Evolutionary conservation across 2,113 vertebrate genomes (phyloP).

Genomic region (Channa argus): DNA sequence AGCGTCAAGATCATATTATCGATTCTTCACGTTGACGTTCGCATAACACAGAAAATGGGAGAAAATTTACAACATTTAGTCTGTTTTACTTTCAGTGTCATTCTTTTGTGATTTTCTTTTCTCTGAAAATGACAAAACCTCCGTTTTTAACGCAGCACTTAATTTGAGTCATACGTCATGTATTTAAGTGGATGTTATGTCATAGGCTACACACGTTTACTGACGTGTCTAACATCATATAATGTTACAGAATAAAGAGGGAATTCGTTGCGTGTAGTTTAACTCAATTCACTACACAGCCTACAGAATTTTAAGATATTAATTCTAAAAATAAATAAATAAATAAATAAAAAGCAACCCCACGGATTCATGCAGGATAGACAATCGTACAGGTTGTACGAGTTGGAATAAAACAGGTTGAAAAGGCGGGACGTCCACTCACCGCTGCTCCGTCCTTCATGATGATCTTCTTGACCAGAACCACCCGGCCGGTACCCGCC

Average conservation of each 20-base stretch:
- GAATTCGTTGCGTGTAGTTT: no score
- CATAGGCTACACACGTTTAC: not conserved
- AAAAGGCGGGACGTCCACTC: conserved; percentile 50
- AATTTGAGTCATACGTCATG: not conserved
- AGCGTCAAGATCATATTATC: no score
- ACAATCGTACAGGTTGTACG: not conserved
- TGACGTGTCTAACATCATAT: no score
- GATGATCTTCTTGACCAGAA: conserved; percentile 85
- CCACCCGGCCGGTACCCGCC: conserved; percentile 71
- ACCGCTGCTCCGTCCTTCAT: conserved; percentile 84
- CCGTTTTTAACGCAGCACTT: not conserved
- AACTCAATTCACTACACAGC: not conserved
- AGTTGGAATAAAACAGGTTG: not conserved
- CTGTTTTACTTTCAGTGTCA: no score
- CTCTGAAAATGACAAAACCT: not conserved
- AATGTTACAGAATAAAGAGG: no score
- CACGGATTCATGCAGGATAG: not conserved
- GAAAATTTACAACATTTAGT: no score
- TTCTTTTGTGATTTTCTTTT: not conserved
- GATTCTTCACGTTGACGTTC: no score
- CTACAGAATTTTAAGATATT: not conserved
- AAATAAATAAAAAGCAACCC: not conserved
- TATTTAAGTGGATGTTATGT: conserved; percentile 23
- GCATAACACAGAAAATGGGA: no score
- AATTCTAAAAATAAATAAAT: not conserved